Conservation (phyloP, 1,140 invertebrate species). For the Ladona fulva region DNA sequence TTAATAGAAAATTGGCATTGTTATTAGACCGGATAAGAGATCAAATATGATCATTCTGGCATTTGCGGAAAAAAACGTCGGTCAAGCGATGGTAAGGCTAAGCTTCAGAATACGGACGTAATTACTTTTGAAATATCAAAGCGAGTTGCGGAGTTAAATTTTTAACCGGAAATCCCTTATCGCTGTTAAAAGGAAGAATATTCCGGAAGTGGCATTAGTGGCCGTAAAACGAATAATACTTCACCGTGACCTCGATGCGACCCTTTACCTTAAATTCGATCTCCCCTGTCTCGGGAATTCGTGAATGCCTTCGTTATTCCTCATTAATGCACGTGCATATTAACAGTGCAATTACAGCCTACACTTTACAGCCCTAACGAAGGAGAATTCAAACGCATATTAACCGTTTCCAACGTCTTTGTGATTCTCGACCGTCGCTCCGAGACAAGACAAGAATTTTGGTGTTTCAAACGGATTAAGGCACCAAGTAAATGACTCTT, state of each 20-base stretch:
- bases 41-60: too few relatives aligned
- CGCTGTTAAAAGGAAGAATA: too few relatives aligned
- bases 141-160: too few relatives aligned
- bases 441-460: background rate
- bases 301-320: background rate
- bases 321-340: conserved; percentile 9
- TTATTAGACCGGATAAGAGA: too few relatives aligned
- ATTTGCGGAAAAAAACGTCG: too few relatives aligned
- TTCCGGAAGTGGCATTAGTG: too few relatives aligned
- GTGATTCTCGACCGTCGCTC: background rate
- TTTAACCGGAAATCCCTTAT: too few relatives aligned
- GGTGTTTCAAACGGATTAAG: conserved; percentile 4
- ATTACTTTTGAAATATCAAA: too few relatives aligned
- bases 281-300: background rate
- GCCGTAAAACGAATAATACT: too few relatives aligned
- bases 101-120: too few relatives aligned
- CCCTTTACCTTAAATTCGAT: background rate
- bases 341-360: background rate
- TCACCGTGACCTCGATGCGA: background rate
- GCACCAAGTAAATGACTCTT: background rate
- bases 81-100: too few relatives aligned
- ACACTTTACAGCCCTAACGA: background rate
- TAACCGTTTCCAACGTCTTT: background rate
- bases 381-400: background rate
- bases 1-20: too few relatives aligned